Conservation (phyloP, 2,888 invertebrate species). For the Glaucopsyche alexis region DNA sequence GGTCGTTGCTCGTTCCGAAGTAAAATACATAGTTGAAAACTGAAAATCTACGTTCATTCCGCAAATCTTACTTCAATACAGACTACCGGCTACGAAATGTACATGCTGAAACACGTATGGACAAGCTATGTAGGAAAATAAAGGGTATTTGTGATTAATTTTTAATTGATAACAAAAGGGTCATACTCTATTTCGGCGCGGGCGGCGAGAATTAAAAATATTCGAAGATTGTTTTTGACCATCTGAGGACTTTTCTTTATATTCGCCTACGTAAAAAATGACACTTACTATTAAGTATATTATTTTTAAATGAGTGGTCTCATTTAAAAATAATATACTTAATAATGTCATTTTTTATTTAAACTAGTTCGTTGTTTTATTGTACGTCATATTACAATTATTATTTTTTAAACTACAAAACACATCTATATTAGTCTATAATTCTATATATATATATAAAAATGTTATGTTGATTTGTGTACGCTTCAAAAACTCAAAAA, state of each 20-base stretch:
- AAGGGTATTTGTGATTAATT: not conserved
- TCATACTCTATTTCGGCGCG: not conserved
- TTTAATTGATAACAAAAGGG: not conserved
- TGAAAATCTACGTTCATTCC: constrained; percentile 5
- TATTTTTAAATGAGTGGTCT: no score
- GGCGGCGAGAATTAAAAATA: not conserved
- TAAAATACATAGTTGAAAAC: constrained; percentile 4
- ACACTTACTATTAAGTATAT: no score
- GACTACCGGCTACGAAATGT: not conserved
- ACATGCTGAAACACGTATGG: not conserved
- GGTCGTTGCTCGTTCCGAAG: not conserved
- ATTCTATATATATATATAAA: no score
- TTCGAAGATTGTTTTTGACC: constrained; percentile 10
- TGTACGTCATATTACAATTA: no score
- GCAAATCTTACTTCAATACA: constrained; percentile 16
- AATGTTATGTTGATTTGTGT: no score
- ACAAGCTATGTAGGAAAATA: not conserved
- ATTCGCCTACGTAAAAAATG: not conserved
- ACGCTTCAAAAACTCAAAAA: no score
- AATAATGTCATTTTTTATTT: no score
- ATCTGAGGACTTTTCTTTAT: not conserved
- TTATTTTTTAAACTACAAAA: no score
- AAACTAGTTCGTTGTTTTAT: no score
- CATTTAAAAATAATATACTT: no score
- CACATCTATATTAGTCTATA: no score